These are phyloP conservation scores for Phrynosoma blainvillii DNA, from an alignment of 2,113 vertebrate species.

Conservation along the genomic window DNA sequence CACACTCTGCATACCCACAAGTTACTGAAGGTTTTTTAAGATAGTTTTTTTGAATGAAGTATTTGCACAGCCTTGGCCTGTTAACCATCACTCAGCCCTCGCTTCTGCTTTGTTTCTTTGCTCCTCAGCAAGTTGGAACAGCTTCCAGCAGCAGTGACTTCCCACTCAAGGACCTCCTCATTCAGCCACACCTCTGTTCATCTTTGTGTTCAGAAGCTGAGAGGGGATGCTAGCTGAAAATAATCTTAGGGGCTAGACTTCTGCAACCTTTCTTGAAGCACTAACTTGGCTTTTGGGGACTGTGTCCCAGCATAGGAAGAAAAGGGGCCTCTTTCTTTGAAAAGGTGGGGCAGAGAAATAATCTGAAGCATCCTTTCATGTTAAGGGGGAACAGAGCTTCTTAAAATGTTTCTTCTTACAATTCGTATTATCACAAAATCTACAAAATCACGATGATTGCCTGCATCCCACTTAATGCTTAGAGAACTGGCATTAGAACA, in stretches of 20 bases:
- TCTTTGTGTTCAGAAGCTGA: neutral
- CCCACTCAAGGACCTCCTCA: neutral
- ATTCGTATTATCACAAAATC: too few relatives aligned
- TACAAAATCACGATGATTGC: neutral
- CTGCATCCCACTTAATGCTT: neutral
- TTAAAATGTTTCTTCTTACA: too few relatives aligned
- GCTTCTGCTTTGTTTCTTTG: neutral
- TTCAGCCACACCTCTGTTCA: neutral
- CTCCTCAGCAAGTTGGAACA: neutral
- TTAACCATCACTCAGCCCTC: neutral
- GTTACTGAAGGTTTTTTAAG: too few relatives aligned
- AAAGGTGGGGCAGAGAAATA: too few relatives aligned
- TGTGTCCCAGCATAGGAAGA: neutral
- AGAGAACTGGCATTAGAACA: neutral
- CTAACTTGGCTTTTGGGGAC: neutral
- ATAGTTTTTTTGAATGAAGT: too few relatives aligned
- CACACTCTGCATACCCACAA: neutral
- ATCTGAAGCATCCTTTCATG: too few relatives aligned
- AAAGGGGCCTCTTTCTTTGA: neutral
- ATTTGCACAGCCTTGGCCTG: too few relatives aligned
- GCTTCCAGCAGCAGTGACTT: neutral
- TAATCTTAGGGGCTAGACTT: neutral
- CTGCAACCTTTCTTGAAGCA: neutral
- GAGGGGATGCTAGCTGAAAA: neutral
- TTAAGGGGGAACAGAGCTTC: too few relatives aligned